Base-by-base conservation (phyloP, 2,888 invertebrate species). In the Gastracanthus pulcherrimus region DNA sequence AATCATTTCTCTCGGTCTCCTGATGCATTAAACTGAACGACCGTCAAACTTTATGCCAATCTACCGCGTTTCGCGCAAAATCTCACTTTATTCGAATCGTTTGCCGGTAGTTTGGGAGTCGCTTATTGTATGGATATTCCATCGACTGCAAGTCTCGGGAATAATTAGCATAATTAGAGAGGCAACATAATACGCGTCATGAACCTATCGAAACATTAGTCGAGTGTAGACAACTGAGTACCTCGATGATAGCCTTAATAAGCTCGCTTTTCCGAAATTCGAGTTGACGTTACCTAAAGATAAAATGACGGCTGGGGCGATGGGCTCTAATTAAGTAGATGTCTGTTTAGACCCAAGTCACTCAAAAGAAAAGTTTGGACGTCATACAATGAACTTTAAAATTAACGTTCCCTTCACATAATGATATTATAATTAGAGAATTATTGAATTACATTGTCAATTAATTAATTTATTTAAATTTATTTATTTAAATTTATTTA, bases 131-230 rank as follows among this genome's bases (percentile, higher is more conserved):
- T n/a, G n/a, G n/a, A n/a, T n/a, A 45, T 11, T 45, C n/a, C 29
- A 41, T 36, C 26, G 41, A 34, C 16, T 67, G 9, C 31, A 11
- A 45, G 13, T 45, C 26, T 2, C 26, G 4, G 6, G 23, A 31
- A n/a, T 75, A 75, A 80, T 80, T 80, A 80, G 38, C 34, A 51
- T 69, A 69, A 80, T 80, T 75, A 70, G 75, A 29, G 23, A 13
- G 34, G 75, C 13, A 80, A 75, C 29, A 48, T 69, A 74, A 75
- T 80, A 62, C 38, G 38, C 38, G 36, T 71, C 29, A 62, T 62
- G 48, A 62, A 78, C 9, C 48, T 66, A 16, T 38, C 51, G 72
- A 72, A 55, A 67, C 41, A 79, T 62, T 31, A 70, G 48, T 36
- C 31, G 55, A 38, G 26, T n/a, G 36, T 58, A 67, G 23, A 67